These are phyloP conservation scores for Triplophysa yarkandensis DNA, from an alignment of 2,797 vertebrate species.

Conservation along the genomic window DNA sequence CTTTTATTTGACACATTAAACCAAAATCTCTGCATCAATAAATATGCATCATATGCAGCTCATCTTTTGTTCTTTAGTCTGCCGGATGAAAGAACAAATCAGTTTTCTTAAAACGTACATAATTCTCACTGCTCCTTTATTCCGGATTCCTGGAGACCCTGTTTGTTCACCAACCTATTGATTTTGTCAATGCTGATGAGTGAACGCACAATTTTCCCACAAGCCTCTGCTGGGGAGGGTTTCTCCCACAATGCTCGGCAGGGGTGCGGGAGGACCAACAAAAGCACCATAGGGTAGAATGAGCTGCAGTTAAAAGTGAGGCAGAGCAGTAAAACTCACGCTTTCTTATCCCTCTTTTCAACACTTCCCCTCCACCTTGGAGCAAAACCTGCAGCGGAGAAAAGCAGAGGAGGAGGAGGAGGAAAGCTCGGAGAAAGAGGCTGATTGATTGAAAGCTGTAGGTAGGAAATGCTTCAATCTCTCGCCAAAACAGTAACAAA, in stretches of 20 bases:
- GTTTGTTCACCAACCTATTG: conserved; percentile 76
- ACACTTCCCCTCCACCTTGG: conserved; percentile 35
- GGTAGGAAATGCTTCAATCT: conserved; percentile 53
- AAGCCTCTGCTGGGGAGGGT: conserved; percentile 75
- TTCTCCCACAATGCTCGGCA: conserved; percentile 76
- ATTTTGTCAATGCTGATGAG: conserved; percentile 79
- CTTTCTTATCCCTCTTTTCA: conserved; percentile 57
- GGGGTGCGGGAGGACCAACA: conserved; percentile 69
- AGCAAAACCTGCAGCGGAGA: conserved; percentile 46
- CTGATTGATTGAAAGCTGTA: conserved; percentile 55
- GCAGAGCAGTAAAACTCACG: conserved; percentile 65
- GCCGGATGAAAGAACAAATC: not conserved
- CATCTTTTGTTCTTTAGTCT: not conserved
- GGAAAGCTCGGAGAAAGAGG: conserved; percentile 41
- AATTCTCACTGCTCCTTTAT: conserved; percentile 70
- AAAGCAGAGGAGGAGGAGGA: conserved; percentile 25
- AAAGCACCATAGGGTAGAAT: conserved; percentile 66
- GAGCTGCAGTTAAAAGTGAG: conserved; percentile 67
- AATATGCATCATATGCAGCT: conserved; percentile 1
- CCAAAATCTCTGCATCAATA: too few relatives aligned
- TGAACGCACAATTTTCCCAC: conserved; percentile 77
- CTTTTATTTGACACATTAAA: too few relatives aligned
- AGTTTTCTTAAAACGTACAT: conserved; percentile 45
- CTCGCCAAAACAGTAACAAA: conserved; percentile 63
- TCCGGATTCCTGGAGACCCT: conserved; percentile 71